phyloP scores from a whole-genome alignment of 2,888 invertebrate genomes.

The Nemotelus nigrinus region DNA sequence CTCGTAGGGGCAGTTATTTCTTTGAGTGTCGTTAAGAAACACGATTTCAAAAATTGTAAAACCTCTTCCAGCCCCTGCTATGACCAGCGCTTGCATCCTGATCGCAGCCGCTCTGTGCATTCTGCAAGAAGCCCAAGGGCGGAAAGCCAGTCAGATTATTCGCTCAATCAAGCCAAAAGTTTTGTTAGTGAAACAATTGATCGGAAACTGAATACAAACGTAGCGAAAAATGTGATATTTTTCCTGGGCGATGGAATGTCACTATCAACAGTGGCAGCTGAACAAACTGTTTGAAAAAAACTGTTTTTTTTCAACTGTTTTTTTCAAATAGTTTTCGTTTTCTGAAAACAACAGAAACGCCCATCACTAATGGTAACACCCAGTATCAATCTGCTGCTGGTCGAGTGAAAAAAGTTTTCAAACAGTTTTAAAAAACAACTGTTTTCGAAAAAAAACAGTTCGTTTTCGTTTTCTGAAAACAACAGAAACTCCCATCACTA shows the following conservation, averaged over 20 bases:
- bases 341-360: too few species aligned
- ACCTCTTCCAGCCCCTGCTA: slow-evolving; percentile 15
- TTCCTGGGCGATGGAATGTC: slow-evolving; percentile 93
- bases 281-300: too few species aligned
- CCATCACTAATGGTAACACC: too few species aligned
- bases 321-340: too few species aligned
- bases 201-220: slow-evolving; percentile 60
- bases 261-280: slow-evolving; percentile 80
- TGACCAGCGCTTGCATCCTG: slow-evolving; percentile 36
- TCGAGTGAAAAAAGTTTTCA: too few species aligned
- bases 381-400: too few species aligned
- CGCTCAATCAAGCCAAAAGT: slow-evolving; percentile 56
- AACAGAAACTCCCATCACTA: too few species aligned
- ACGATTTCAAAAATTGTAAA: background rate
- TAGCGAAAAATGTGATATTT: slow-evolving; percentile 80
- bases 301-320: too few species aligned
- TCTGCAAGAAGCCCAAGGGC: background rate
- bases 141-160: slow-evolving; percentile 53
- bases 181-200: slow-evolving; percentile 60
- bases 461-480: too few species aligned
- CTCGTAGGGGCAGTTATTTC: too few species aligned
- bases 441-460: too few species aligned
- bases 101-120: background rate
- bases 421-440: too few species aligned
- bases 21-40: background rate